phyloP scores from a whole-genome alignment of 1,140 invertebrate species.

The Leptestheria dahalacensis region DNA sequence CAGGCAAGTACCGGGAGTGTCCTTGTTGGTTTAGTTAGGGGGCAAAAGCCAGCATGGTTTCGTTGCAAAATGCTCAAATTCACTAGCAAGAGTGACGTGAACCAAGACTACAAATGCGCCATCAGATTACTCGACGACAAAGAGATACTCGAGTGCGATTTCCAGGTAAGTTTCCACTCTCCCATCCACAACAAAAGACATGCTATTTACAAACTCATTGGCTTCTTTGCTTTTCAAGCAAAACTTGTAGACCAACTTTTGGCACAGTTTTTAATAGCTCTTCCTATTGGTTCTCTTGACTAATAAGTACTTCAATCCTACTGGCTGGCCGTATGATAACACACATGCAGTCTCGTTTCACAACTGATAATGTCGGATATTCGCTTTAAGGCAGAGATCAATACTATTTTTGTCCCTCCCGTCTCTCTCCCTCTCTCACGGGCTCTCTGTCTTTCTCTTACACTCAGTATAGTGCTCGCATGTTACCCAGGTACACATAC shows the following conservation, averaged over 20 bases:
- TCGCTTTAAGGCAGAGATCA: not conserved
- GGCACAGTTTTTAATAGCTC: no score
- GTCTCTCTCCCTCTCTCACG: no score
- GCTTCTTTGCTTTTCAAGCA: no score
- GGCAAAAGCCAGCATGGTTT: not conserved
- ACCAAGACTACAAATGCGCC: constrained; percentile 81
- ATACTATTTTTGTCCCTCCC: not conserved
- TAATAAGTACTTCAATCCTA: no score
- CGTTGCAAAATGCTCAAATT: constrained; percentile 45
- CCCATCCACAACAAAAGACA: no score
- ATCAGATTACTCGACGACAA: constrained; percentile 84
- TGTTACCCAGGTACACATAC: no score
- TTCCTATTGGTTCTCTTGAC: no score
- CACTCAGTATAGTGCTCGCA: no score
- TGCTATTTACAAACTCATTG: no score
- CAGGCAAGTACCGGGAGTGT: not conserved
- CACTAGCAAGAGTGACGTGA: constrained; percentile 63
- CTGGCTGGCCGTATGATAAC: not conserved
- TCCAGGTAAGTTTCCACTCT: constrained; percentile 52
- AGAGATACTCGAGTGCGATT: constrained; percentile 86
- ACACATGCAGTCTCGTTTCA: not conserved
- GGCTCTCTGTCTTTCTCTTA: no score
- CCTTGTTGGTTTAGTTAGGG: not conserved
- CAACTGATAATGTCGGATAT: not conserved
- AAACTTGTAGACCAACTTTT: no score